Evolutionary conservation across 1,140 invertebrate species (phyloP), one percentile per base, ranked within the genome.

Genomic region (Bombus affinis): DNA sequence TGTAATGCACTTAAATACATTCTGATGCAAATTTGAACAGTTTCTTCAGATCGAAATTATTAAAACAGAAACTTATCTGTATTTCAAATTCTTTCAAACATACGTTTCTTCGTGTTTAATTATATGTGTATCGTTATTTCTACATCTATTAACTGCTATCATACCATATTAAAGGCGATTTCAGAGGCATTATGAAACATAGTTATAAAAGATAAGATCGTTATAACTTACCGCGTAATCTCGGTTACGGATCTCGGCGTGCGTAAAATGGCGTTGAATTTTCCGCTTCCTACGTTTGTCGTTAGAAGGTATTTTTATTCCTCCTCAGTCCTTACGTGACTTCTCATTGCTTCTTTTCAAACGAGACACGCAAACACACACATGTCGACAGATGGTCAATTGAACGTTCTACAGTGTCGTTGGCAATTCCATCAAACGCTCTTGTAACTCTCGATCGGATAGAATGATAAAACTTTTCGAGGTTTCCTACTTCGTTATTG

Each of bases 321-420:
- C 42, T 68, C 47, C 74, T 39, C 18, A 8, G 25, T 84, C 75
- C 72, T 86, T 76, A 59, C 82, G 72, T 70, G 47, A 83, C 44
- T 42, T 81, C 47, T 22, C 39, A 1, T n/a, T 44, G 72, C 59
- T 37, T 4, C 32, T 22, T 37, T 22, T 35, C 75, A 22, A 83
- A 75, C 75, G 37, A 82, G 73, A 82, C 86, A 88, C 83, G 79
- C 81, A 53, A 53, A 59, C 77, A 42, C 71, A 81, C 85, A 89
- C 86, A 88, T 87, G 90, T 90, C 88, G 91, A 91, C 91, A 92
- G 89, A 93, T 92, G 90, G 88, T 72, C 84, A 86, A 91, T 93
- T 76, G 85, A 86, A 86, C 71, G 37, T 85, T 73, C 57, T 35
- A 71, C 65, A 72, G 74, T 75, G 42, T 79, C 75, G 86, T 89